phyloP scores from a whole-genome alignment of 2,113 vertebrate species.

The Aramus guarauna region DNA sequence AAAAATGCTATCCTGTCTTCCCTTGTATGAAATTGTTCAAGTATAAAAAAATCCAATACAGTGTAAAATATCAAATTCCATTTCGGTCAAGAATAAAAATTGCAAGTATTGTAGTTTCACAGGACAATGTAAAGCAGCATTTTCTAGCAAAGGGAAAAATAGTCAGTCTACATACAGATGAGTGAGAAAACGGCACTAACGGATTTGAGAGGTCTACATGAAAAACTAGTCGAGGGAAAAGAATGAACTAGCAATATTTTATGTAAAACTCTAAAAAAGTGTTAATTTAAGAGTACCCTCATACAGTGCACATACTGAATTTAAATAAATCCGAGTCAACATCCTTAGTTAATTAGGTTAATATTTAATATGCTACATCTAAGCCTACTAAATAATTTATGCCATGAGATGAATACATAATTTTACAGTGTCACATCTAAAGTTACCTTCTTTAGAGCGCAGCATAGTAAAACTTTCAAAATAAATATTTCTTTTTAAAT shows the following conservation, averaged over 20 bases:
- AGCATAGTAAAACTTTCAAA: slow-evolving; percentile 95
- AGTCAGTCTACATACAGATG: slow-evolving; percentile 78
- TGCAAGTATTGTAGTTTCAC: slow-evolving; percentile 91
- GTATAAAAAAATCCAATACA: slow-evolving; percentile 99
- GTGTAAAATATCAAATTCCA: slow-evolving; percentile 97
- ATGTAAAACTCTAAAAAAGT: slow-evolving; percentile 86
- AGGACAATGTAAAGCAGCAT: slow-evolving; percentile 92
- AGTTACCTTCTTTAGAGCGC: slow-evolving; percentile 91
- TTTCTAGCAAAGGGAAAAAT: slow-evolving; percentile 73
- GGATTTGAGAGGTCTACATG: slow-evolving; percentile 74
- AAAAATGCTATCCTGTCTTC: slow-evolving; percentile 93
- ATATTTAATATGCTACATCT: slow-evolving; percentile 91
- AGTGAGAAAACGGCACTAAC: slow-evolving; percentile 59
- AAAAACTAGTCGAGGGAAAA: slow-evolving; percentile 70
- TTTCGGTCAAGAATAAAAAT: slow-evolving; percentile 93
- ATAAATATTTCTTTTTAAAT: slow-evolving; percentile 99
- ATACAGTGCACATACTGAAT: slow-evolving; percentile 96
- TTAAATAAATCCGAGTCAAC: slow-evolving; percentile 97
- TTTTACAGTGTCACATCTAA: slow-evolving; percentile 97
- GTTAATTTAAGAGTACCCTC: slow-evolving; percentile 84
- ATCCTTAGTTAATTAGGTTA: slow-evolving; percentile 97
- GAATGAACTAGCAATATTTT: slow-evolving; percentile 80
- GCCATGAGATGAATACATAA: slow-evolving; percentile 99
- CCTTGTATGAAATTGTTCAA: slow-evolving; percentile 99
- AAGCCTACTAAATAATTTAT: slow-evolving; percentile 99